Conservation (phyloP, 2,797 vertebrate genomes). For the Rhinatrema bivittatum region DNA sequence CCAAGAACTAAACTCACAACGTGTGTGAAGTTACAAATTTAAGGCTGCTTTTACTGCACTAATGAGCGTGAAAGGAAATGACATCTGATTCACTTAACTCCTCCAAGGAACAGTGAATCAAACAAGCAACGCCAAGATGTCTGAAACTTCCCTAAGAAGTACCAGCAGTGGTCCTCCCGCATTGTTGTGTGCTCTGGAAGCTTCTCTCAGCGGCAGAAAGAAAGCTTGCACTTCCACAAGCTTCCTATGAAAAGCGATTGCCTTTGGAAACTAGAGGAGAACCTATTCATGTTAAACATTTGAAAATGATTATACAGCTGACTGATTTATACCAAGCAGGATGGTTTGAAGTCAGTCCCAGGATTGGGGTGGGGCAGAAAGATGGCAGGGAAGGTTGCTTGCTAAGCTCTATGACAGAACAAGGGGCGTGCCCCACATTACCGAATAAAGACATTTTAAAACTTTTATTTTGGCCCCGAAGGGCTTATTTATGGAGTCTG, state of each 20-base stretch:
- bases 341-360: background rate
- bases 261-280: constrained; percentile 23
- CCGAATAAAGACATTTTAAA: too few species aligned
- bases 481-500: too few species aligned
- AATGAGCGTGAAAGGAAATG: background rate
- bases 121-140: background rate
- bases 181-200: background rate
- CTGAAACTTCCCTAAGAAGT: background rate
- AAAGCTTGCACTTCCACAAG: background rate
- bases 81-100: background rate
- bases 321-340: constrained; percentile 1
- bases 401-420: too few species aligned
- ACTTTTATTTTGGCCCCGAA: too few species aligned
- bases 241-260: too few species aligned
- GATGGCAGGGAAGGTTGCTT: constrained; percentile 6
- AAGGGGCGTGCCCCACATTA: too few species aligned
- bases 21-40: background rate
- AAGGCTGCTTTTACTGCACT: background rate
- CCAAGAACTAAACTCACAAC: background rate
- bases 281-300: constrained; percentile 18
- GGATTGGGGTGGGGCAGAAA: too few species aligned
- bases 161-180: too few species aligned
- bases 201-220: constrained; percentile 1
- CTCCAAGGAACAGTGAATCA: background rate
- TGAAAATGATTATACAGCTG: constrained; percentile 16